Evolutionary conservation across 2,797 vertebrate species (phyloP), one percentile per base, ranked within the genome.

Genomic region (Microcaecilia unicolor): DNA sequence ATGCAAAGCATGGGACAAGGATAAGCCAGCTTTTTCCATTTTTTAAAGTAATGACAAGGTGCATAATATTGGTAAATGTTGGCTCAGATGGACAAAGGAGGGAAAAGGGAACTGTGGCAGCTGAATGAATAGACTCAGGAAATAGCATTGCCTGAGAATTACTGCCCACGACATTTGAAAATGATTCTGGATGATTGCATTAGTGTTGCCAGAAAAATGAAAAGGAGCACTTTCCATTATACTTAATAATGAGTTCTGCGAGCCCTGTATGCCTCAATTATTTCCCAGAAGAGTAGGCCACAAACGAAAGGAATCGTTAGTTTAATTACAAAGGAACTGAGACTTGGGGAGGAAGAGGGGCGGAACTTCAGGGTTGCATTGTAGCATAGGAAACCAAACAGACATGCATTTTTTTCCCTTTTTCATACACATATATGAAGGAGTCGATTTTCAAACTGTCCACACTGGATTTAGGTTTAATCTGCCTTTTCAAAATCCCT

Each of bases 221-320:
- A 58, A 80, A 60, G 54, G 50, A 72, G 46, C 43, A 16, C 46
- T n/a, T n/a, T n/a, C n/a, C n/a, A n/a, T n/a, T n/a, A n/a, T n/a
- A n/a, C n/a, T n/a, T n/a, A n/a, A n/a, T n/a, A n/a, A n/a, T n/a
- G n/a, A n/a, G n/a, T n/a, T n/a, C n/a, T n/a, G n/a, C n/a, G n/a
- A n/a, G n/a, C n/a, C n/a, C n/a, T n/a, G n/a, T n/a, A n/a, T n/a
- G n/a, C n/a, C n/a, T n/a, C n/a, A n/a, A n/a, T n/a, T n/a, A 70
- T 68, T 63, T 56, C 54, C 44, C 34, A 38, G 59, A 59, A 48
- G 48, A 55, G 18, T 15, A n/a, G n/a, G n/a, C 41, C 57, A 32
- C 31, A 52, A 59, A 45, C 41, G 57, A 31, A 28, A 47, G 54
- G 47, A 49, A 37, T 36, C 30, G 51, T 60, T 48, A 44, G 48